Base-by-base conservation (phyloP, 2,888 invertebrate species). In the Nemurella pictetii region DNA sequence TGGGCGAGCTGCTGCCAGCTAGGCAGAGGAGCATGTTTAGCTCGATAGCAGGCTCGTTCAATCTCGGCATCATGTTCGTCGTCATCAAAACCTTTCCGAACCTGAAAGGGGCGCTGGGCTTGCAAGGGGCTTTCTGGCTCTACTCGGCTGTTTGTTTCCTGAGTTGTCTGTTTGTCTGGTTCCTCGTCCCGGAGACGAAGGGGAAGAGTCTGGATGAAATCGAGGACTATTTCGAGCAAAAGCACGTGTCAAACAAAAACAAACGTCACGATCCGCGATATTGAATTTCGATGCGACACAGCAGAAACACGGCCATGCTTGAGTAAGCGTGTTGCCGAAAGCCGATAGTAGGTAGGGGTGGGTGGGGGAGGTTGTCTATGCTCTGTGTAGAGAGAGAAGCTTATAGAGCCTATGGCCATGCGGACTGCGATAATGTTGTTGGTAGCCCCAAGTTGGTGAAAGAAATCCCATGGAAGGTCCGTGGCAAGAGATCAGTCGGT, bases 141-240 rank as follows among this genome's bases (percentile, higher is more conserved):
- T 93, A 93, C 88, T 89, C 92, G 0, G 89, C 90, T 81, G 92
- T 92, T 88, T 92, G 92, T 86, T 91, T 90, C 0, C 0, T 90
- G 7, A 92, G 92, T 0, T 92, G 92, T 88, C 88, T 92, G 87
- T 93, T 93, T 88, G 93, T 93, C 0, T 87, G 91, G 3, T 90
- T 91, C 86, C 89, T 90, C 85, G 92, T 94, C 0, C 95, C 94
- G 0, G 95, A 95, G 89, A 95, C 95, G 0, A 94, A 94, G 88
- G 94, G 94, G 20, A 94, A 93, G 88, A 93, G 94, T 0, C 90
- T 94, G 15, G 93, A 93, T 29, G 94, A 94, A 88, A 94, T 95
- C 87, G 93, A 93, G 87, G 90, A 91, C 29, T 83, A 85, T 75
- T 87, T 86, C 35, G 85, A 87, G 29, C 75, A 26, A 3, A 82